A percentile compares a stretch with the other conserved stretches of the same genome.
Conservation (phyloP, 2,113 vertebrate genomes). For the Tachysurus vachellii region DNA sequence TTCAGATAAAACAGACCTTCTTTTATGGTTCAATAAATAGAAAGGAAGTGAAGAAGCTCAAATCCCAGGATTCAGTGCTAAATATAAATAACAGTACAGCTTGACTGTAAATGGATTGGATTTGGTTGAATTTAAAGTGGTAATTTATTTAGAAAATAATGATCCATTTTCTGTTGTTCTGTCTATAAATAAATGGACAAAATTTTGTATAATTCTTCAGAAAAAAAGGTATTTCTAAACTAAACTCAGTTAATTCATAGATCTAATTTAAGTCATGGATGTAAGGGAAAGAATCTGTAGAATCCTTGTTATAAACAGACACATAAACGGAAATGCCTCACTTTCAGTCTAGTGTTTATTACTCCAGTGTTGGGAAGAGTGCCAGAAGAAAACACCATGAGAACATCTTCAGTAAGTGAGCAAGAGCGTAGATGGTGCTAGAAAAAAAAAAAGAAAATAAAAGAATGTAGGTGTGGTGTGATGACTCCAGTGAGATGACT, state of each 20-base stretch:
- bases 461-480: neutral
- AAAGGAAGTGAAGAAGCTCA: neutral
- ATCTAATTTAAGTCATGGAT: neutral
- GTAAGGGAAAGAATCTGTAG: neutral
- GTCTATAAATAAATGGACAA: neutral
- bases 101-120: neutral
- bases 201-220: neutral
- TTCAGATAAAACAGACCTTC: neutral
- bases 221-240: neutral
- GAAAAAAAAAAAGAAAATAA: neutral
- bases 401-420: neutral
- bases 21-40: neutral
- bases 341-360: neutral
- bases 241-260: neutral
- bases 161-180: neutral
- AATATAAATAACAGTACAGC: neutral
- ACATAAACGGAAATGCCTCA: conserved; percentile 1
- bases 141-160: neutral
- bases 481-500: no score
- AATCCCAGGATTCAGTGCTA: neutral
- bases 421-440: neutral
- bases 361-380: neutral
- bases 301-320: neutral
- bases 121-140: neutral
- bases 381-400: neutral